phyloP scores from a whole-genome alignment of 64 coral and sea anemone species.

The Exaiptasia diaphana region DNA sequence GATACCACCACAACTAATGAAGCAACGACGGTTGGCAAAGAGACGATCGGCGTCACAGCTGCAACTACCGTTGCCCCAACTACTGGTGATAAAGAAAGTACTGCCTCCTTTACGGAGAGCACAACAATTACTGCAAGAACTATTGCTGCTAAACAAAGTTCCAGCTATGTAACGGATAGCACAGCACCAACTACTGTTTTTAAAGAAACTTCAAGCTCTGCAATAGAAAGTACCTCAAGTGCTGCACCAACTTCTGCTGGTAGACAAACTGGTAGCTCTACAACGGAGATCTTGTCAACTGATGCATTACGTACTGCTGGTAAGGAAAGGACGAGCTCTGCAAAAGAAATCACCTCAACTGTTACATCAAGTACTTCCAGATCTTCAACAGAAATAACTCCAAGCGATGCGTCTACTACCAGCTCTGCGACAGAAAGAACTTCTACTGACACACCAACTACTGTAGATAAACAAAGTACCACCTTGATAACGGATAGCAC shows the following conservation, averaged over 20 bases:
- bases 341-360: not conserved
- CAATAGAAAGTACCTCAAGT: not conserved
- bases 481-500: not conserved
- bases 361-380: not conserved
- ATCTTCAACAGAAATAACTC: not conserved
- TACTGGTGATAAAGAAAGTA: not conserved
- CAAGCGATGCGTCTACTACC: not conserved
- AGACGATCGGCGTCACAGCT: no score
- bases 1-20: not conserved
- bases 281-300: not conserved
- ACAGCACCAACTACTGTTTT: not conserved
- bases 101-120: not conserved
- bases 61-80: not conserved
- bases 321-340: not conserved
- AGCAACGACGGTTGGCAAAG: not conserved
- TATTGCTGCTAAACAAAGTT: no score
- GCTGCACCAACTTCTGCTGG: not conserved
- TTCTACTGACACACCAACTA: not conserved
- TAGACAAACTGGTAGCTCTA: not conserved
- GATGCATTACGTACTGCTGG: not conserved
- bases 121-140: not conserved
- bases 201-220: not conserved
- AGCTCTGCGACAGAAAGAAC: not conserved
- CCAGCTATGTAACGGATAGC: no score
- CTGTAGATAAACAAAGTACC: not conserved